A percentile compares a stretch with the other conserved stretches of the same genome.
Evolutionary conservation across 1,140 invertebrate species (phyloP).

Genomic region (Akabosia matsudoensis): DNA sequence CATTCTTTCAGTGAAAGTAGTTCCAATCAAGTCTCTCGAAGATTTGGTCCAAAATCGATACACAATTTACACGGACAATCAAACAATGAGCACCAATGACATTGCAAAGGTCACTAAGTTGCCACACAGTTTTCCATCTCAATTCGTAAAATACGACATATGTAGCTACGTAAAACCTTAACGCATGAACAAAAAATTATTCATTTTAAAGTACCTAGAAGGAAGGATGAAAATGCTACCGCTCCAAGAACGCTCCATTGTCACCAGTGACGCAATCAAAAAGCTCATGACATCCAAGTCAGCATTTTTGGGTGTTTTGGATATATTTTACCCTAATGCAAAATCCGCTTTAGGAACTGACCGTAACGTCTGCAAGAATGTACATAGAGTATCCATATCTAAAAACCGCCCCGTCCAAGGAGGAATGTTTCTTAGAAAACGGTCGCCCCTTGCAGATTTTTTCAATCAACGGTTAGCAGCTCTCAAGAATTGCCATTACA

Average conservation of each 20-base stretch:
- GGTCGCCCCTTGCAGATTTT: constrained; percentile 28
- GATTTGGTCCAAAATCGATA: constrained; percentile 36
- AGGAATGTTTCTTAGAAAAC: constrained; percentile 32
- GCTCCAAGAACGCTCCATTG: background rate
- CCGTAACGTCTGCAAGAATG: background rate
- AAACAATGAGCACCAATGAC: background rate
- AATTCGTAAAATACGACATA: no score
- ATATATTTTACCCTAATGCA: constrained; percentile 36
- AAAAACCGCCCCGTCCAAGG: constrained; percentile 17
- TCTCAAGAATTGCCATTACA: no score
- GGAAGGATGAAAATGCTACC: background rate
- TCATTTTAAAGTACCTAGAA: background rate
- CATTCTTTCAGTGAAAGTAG: background rate
- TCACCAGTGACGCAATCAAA: background rate
- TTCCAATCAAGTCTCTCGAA: constrained; percentile 27
- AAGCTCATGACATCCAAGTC: background rate
- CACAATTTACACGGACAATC: constrained; percentile 23
- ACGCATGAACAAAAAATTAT: no score
- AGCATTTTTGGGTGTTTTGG: constrained; percentile 31
- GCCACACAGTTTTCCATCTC: no score
- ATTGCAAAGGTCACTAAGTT: background rate
- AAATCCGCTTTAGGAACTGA: background rate
- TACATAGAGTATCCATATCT: background rate
- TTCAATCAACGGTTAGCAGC: constrained; percentile 37
- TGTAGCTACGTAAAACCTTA: no score